A percentile compares a stretch with the other conserved stretches of the same genome.
These are phyloP conservation scores for Camelus dromedarius DNA, from an alignment of 2,113 vertebrate genomes.

Conservation along the genomic window DNA sequence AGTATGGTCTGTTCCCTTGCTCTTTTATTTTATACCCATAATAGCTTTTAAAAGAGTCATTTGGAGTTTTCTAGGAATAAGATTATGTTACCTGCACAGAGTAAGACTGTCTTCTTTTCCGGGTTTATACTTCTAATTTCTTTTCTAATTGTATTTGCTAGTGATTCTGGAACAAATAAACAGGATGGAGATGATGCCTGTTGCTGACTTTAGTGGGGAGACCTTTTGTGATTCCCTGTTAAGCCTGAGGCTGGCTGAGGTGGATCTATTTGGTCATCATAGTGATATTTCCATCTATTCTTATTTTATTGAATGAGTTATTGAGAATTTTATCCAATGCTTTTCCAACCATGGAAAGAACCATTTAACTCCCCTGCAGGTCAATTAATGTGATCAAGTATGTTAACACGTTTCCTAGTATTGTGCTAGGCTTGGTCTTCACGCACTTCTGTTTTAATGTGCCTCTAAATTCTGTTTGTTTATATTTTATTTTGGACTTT, in stretches of 20 bases:
- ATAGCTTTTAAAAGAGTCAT: background rate
- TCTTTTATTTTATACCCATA: background rate
- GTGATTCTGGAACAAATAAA: background rate
- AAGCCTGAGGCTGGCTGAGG: background rate
- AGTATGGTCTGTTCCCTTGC: rapidly evolving
- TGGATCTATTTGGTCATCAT: background rate
- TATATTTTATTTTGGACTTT: background rate
- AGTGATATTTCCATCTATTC: background rate
- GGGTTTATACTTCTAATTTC: background rate
- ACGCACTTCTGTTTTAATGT: background rate
- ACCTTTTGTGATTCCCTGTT: background rate
- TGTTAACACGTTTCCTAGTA: background rate
- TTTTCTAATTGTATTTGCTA: background rate
- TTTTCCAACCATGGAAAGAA: background rate
- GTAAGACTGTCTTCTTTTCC: background rate
- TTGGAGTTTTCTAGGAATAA: background rate
- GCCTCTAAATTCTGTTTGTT: background rate
- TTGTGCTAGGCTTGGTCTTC: background rate
- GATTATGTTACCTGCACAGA: background rate
- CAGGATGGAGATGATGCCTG: background rate
- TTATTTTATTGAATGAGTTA: background rate
- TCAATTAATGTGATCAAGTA: background rate
- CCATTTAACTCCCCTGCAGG: background rate
- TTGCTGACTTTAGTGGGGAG: background rate
- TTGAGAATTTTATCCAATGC: background rate